Evolutionary conservation across 37 sponge, comb jelly and placozoan genomes (phyloP), one percentile per base, ranked within the genome.

Genomic region (Eunapius fragilis): DNA sequence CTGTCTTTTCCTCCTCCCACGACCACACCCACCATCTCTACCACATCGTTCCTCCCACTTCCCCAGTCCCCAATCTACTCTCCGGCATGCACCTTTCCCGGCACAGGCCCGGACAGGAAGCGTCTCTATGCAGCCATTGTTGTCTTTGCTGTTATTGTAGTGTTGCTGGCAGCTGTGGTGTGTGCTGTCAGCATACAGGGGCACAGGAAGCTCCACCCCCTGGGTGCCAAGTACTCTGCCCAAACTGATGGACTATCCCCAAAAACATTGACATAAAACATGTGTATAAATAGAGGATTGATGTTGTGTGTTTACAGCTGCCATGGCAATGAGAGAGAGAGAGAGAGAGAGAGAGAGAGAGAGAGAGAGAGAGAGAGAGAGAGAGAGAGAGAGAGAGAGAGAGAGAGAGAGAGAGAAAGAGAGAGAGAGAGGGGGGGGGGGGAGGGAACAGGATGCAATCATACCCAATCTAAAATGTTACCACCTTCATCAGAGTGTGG

Each of bases 361-460:
- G 25, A 48, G 69, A 35, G n/a, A 30, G 77, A 34, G 49, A 78
- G 76, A 71, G 48, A 34, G 78, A 76, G 77, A 76, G 71, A 58
- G 85, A 74, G 85, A 30, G 85, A 75, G 67, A 31, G 79, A 85
- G 86, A 38, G 76, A 5, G 77, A 76, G 85, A 84, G 77, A 49
- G 77, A 27, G 48, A n/a, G 69, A 76, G 85, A n/a, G 24, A 76
- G 85, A 49, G 68, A 31, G 76, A 11, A 77, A 69, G 12, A 32
- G 79, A 36, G 30, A 17, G 79, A 9, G 37, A 2, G 22, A 58
- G 58, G 22, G 14, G 17, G 58, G 14, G 58, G 14, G 14, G 58
- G 58, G 17, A 4, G 9, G 47, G 9, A 11, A 45, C 9, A 9
- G 47, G 47, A 45, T 11, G n/a, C n/a, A 45, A 9, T 45, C 47